These are phyloP conservation scores for Phengaris alcon DNA, from an alignment of 2,888 invertebrate genomes.

Conservation along the genomic window DNA sequence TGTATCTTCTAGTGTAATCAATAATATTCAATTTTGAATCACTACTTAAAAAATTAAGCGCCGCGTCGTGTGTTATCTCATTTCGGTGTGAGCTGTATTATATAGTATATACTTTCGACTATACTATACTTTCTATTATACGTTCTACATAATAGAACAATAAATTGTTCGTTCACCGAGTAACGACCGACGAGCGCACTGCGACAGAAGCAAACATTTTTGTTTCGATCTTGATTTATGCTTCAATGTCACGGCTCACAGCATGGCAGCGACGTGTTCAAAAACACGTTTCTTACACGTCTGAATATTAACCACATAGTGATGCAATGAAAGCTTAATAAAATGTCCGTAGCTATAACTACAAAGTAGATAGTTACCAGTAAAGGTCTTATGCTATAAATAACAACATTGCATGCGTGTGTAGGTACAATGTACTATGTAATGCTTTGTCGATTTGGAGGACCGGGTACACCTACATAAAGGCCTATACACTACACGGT, in stretches of 20 bases:
- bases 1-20: too few relatives aligned
- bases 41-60: too few relatives aligned
- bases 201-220: neutral
- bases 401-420: neutral
- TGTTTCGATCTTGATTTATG: slow-evolving; percentile 1
- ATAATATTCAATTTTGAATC: too few relatives aligned
- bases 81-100: too few relatives aligned
- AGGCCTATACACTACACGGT: too few relatives aligned
- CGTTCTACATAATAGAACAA: too few relatives aligned
- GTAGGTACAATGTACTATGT: neutral
- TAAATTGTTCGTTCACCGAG: neutral
- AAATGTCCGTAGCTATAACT: too few relatives aligned
- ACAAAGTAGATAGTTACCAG: neutral
- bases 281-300: neutral
- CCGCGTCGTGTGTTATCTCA: too few relatives aligned
- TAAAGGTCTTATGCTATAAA: neutral
- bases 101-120: too few relatives aligned
- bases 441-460: neutral
- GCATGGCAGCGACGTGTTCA: neutral
- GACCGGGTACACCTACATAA: too few relatives aligned
- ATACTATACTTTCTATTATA: too few relatives aligned
- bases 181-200: neutral
- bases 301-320: neutral
- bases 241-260: neutral
- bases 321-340: neutral